phyloP scores from a whole-genome alignment of 2,113 vertebrate species.

The Varanus komodoensis region DNA sequence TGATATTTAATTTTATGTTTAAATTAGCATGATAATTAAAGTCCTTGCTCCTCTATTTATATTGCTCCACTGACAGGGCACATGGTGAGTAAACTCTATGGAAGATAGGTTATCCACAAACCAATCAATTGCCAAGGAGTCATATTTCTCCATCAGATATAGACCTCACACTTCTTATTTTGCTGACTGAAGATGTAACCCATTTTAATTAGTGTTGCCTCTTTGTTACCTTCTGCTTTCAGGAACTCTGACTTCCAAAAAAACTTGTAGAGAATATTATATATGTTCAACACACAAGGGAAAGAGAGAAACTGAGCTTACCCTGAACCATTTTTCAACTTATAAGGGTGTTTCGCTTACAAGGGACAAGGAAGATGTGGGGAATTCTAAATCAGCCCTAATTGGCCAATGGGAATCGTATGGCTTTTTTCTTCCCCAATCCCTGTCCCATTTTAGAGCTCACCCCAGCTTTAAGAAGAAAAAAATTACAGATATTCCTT shows the following conservation, averaged over 20 bases:
- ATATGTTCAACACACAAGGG: background rate
- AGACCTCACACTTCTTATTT: background rate
- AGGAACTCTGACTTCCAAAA: constrained; percentile 42
- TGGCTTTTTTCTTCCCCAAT: background rate
- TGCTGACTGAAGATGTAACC: constrained; percentile 59
- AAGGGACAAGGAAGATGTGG: background rate
- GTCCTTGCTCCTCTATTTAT: too few species aligned
- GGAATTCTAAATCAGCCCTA: constrained; percentile 3
- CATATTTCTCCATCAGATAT: background rate
- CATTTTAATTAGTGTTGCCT: constrained; percentile 63
- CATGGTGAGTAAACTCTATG: background rate
- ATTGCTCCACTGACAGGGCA: background rate
- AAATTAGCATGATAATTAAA: background rate
- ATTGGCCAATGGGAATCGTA: background rate
- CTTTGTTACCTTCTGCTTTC: constrained; percentile 29
- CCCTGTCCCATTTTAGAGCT: constrained; percentile 45
- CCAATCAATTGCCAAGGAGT: background rate
- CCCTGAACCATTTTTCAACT: background rate
- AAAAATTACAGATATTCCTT: constrained; percentile 47
- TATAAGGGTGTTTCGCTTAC: background rate
- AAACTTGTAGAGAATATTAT: constrained; percentile 4
- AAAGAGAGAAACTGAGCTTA: constrained; percentile 1
- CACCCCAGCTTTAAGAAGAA: background rate
- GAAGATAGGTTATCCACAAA: background rate
- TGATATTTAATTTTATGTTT: too few species aligned